Evolutionary conservation across 2,888 invertebrate species (phyloP).

Genomic region (Nesidiocoris tenuis): DNA sequence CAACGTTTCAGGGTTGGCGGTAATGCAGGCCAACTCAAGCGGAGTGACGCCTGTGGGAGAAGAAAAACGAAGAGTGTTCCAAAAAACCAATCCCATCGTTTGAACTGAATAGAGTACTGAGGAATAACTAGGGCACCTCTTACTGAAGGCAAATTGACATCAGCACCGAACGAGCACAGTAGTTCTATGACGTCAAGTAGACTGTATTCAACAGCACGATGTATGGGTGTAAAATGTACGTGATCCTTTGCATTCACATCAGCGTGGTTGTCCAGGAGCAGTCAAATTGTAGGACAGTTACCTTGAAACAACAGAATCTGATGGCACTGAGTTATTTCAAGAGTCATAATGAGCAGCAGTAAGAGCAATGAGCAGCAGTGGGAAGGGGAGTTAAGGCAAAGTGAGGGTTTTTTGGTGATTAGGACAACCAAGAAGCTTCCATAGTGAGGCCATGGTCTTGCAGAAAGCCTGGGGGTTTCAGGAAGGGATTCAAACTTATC

Average conservation of each 20-base stretch:
- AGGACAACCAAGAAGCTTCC: no score
- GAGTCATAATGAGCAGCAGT: no score
- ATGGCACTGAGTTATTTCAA: no score
- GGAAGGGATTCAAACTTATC: no score
- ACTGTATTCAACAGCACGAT: neutral
- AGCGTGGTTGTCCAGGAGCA: conserved; percentile 18
- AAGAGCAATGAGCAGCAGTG: no score
- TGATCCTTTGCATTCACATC: conserved; percentile 9
- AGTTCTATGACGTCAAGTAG: conserved; percentile 1
- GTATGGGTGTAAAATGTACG: conserved; percentile 14
- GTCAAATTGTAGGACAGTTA: neutral
- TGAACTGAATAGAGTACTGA: neutral
- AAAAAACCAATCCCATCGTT: neutral
- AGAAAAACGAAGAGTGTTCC: no score
- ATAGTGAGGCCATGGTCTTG: no score
- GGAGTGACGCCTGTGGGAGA: conserved; percentile 19
- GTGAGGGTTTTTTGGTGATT: no score
- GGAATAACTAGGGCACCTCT: neutral
- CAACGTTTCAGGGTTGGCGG: neutral
- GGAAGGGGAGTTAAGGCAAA: no score
- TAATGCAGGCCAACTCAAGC: conserved; percentile 8
- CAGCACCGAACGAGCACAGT: neutral
- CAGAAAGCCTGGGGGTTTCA: no score
- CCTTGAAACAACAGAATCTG: no score
- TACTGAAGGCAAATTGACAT: conserved; percentile 6